These are phyloP conservation scores for Antheraea pernyi DNA, from an alignment of 1,140 invertebrate species.

Conservation along the genomic window DNA sequence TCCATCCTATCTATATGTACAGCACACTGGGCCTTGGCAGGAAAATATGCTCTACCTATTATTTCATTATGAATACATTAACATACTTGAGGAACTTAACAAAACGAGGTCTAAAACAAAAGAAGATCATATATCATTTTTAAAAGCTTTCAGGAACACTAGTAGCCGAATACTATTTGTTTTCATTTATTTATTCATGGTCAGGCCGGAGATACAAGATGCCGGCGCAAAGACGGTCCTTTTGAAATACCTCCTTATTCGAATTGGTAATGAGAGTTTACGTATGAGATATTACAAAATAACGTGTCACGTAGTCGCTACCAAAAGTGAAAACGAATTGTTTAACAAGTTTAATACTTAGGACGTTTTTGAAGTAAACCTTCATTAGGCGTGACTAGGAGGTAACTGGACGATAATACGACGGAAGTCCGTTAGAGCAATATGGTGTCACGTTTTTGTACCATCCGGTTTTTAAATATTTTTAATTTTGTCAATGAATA, in stretches of 20 bases:
- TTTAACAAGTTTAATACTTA: constrained; percentile 47
- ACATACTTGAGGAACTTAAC: constrained; percentile 59
- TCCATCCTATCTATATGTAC: constrained; percentile 69
- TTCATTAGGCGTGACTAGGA: too few species aligned
- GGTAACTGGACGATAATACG: too few species aligned
- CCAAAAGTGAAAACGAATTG: constrained; percentile 59
- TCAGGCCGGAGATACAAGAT: constrained; percentile 61
- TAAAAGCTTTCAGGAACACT: constrained; percentile 71
- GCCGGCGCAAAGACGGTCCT: constrained; percentile 62
- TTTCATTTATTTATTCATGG: constrained; percentile 79
- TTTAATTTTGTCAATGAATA: too few species aligned
- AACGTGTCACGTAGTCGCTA: constrained; percentile 50
- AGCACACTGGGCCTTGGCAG: constrained; percentile 57
- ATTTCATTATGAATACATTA: constrained; percentile 66
- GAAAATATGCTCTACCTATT: constrained; percentile 75
- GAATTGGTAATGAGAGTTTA: constrained; percentile 71
- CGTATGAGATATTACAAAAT: constrained; percentile 60
- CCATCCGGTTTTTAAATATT: too few species aligned
- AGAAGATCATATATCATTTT: constrained; percentile 61
- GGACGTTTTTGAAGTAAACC: too few species aligned
- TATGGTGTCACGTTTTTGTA: too few species aligned
- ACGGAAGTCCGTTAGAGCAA: too few species aligned
- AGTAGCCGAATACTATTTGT: constrained; percentile 76
- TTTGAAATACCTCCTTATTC: constrained; percentile 62
- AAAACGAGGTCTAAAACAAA: constrained; percentile 71